These are phyloP conservation scores for Oncorhynchus clarkii DNA, from an alignment of 2,113 vertebrate genomes.

Conservation along the genomic window DNA sequence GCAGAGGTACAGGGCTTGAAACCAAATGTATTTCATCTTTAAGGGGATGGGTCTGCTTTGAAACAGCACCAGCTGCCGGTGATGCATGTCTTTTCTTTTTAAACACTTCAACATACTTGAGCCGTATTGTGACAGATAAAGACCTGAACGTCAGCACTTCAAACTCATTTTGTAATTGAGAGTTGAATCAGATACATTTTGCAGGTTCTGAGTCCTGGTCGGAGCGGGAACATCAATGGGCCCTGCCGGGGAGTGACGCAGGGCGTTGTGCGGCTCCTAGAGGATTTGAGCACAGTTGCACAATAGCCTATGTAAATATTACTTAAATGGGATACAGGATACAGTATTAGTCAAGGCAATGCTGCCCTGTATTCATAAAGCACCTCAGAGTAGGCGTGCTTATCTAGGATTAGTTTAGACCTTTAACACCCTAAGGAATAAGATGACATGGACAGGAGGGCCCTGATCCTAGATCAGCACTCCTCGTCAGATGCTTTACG, in stretches of 20 bases:
- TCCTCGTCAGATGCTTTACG: too few species aligned
- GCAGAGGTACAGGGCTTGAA: constrained; percentile 88
- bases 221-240: constrained; percentile 57
- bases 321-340: too few species aligned
- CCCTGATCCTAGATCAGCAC: too few species aligned
- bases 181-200: constrained; percentile 73
- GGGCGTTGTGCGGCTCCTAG: constrained; percentile 31
- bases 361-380: too few species aligned
- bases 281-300: constrained; percentile 50
- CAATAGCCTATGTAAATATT: constrained; percentile 17
- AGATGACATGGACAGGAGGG: too few species aligned
- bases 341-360: too few species aligned
- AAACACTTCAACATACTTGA: constrained; percentile 88
- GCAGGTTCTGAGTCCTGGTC: constrained; percentile 60
- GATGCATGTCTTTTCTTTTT: constrained; percentile 48
- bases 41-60: constrained; percentile 87
- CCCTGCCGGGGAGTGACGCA: constrained; percentile 51
- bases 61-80: constrained; percentile 87
- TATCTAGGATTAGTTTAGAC: too few species aligned
- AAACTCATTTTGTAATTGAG: constrained; percentile 92
- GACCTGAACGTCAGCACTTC: constrained; percentile 86
- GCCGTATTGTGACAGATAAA: constrained; percentile 96
- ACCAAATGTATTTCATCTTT: constrained; percentile 98
- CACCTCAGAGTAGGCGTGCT: too few species aligned
- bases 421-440: too few species aligned